Evolutionary conservation across 2,888 invertebrate genomes (phyloP).

Genomic region (Chouioia cunea): DNA sequence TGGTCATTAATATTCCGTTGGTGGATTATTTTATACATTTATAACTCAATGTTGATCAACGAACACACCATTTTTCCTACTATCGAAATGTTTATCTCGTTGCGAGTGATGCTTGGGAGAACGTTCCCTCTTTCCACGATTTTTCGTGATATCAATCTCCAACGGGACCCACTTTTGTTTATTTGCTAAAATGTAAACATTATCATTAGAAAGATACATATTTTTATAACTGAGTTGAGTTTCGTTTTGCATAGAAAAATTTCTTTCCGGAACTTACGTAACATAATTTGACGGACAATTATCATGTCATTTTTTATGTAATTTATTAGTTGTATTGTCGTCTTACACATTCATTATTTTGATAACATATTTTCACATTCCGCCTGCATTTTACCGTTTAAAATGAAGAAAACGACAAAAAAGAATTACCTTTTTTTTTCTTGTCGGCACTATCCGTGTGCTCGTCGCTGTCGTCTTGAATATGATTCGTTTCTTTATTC

Average conservation of each 20-base stretch:
- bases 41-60: neutral
- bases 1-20: no score
- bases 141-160: slow-evolving; percentile 85
- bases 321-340: no score
- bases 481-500: slow-evolving; percentile 64
- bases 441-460: slow-evolving; percentile 66
- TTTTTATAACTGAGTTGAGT: no score
- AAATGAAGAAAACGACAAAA: no score
- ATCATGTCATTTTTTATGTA: no score
- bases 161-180: slow-evolving; percentile 93
- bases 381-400: no score
- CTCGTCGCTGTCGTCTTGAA: slow-evolving; percentile 68
- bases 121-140: slow-evolving; percentile 76
- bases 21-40: neutral
- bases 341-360: no score
- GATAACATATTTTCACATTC: no score
- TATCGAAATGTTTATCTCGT: slow-evolving; percentile 65
- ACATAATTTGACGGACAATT: no score
- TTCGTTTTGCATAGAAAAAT: no score
- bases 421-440: slow-evolving; percentile 67
- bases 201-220: no score
- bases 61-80: slow-evolving; percentile 41
- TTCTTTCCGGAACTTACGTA: no score
- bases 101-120: slow-evolving; percentile 67
- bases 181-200: slow-evolving; percentile 60